Percentiles rank a stretch among this genome's conserved stretches.
Conservation (phyloP, 2,113 vertebrate genomes). For the Nannospalax galili region DNA sequence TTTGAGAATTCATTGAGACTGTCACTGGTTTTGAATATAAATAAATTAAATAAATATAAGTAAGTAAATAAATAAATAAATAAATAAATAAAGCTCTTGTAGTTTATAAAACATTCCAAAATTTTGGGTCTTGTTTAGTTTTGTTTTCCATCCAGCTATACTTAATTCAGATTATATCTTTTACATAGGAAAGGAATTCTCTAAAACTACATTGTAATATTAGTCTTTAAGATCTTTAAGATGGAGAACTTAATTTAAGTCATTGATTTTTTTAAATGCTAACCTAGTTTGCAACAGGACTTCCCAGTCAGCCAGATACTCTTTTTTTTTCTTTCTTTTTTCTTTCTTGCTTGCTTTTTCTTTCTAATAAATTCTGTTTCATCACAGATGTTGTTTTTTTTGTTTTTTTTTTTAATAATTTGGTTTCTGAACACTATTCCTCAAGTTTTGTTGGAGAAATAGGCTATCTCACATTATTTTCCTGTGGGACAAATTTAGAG, state of each 20-base stretch:
- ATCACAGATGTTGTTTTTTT: too few species aligned
- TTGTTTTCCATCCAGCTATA: neutral
- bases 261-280: conserved; percentile 39
- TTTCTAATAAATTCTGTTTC: conserved; percentile 9
- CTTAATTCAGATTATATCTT: neutral
- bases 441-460: neutral
- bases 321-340: conserved; percentile 24
- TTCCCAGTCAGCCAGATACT: neutral
- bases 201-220: conserved; percentile 6
- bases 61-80: too few species aligned
- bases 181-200: neutral
- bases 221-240: neutral
- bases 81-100: too few species aligned
- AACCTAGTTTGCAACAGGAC: neutral
- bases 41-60: neutral
- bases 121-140: neutral
- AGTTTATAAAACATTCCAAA: neutral
- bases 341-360: too few species aligned
- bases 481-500: neutral
- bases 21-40: neutral
- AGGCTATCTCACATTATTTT: neutral
- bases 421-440: neutral
- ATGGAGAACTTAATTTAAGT: neutral
- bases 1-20: neutral
- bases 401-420: neutral